phyloP scores from a whole-genome alignment of 2,797 vertebrate species.

The Botia kubotai region DNA sequence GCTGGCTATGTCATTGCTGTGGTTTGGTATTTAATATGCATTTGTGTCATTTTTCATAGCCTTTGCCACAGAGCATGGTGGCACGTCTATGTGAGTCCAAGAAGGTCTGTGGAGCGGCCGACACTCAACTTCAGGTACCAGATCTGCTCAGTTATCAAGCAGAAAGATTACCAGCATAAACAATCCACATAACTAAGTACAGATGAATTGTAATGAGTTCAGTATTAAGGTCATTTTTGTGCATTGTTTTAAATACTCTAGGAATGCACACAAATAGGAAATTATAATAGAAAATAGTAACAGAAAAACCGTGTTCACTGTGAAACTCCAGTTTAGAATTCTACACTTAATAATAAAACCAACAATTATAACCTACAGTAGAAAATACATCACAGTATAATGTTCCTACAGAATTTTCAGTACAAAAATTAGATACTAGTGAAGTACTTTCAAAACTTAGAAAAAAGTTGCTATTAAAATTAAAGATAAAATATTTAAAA shows the following conservation, averaged over 20 bases:
- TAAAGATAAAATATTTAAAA: too few species aligned
- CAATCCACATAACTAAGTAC: background rate
- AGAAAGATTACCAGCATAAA: background rate
- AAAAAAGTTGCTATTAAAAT: background rate
- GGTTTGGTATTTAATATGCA: conserved; percentile 65
- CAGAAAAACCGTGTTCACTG: background rate
- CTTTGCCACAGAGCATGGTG: conserved; percentile 90
- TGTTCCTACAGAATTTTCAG: too few species aligned
- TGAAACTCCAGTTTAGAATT: background rate
- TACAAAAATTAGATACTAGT: too few species aligned
- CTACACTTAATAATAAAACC: background rate
- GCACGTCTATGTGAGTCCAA: conserved; percentile 95
- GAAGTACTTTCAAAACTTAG: too few species aligned
- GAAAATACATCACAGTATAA: too few species aligned
- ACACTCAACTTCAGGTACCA: conserved; percentile 94
- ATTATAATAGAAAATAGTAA: background rate
- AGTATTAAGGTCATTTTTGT: too few species aligned
- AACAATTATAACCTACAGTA: too few species aligned
- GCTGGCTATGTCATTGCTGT: background rate
- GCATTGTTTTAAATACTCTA: too few species aligned
- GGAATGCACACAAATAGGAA: too few species aligned
- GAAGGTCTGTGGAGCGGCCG: conserved; percentile 93
- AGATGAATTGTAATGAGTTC: too few species aligned
- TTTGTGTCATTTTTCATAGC: conserved; percentile 81
- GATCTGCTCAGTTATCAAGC: background rate